Evolutionary conservation across 1,140 invertebrate species (phyloP), one percentile per base, ranked within the genome.

Genomic region (Tachypleus tridentatus): DNA sequence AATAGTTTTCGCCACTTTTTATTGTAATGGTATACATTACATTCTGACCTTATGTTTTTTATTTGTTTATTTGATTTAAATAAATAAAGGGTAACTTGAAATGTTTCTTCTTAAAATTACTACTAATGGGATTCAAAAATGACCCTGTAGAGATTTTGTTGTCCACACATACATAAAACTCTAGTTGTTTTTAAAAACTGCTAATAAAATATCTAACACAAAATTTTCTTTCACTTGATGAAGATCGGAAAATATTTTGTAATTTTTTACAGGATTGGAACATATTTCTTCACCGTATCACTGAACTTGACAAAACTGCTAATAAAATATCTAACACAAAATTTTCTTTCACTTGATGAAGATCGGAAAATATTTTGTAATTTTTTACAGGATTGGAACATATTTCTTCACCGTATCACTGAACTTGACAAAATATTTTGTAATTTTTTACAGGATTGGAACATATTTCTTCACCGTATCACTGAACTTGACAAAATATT

Each of bases 371-470:
- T n/a, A n/a, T 64, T 63, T 67, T 29, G 57, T 65, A 57, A 61
- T 64, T 67, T 56, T 60, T 66, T 70, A 52, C 66, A 77, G 75
- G 74, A 77, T 59, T 78, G 76, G 76, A 77, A 77, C 60, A 71
- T 66, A 51, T 77, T 77, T 65, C 69, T 77, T 49, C 52, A 62
- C n/a, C 59, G 60, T 10, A 48, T 67, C 49, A 51, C 66, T 5
- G 49, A 61, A 51, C 57, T 67, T 3, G 63, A 64, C 6, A n/a
- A n/a, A n/a, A n/a, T n/a, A n/a, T 64, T 63, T 67, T 29, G 57
- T 65, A 57, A 61, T 64, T 67, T 56, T 60, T 66, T 70, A 52
- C 66, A 77, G 75, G 74, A 77, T 59, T 78, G 76, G 76, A 77
- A 77, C 60, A 71, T 66, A 51, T 77, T 77, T 65, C 69, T 77